These are phyloP conservation scores for Pterois miles DNA, from an alignment of 2,797 vertebrate species.

Conservation along the genomic window DNA sequence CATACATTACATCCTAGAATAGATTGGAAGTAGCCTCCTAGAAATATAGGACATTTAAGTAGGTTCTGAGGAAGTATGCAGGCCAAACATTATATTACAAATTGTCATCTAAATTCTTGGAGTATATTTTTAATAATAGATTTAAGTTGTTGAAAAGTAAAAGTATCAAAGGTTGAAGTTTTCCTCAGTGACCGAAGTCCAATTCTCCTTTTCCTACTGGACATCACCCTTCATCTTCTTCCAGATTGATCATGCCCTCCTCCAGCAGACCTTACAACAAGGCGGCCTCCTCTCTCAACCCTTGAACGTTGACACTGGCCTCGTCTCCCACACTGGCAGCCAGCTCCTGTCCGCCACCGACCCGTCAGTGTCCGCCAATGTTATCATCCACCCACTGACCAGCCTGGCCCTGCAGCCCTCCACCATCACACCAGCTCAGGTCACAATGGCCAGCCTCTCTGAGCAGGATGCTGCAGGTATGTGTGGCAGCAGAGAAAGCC, in stretches of 20 bases:
- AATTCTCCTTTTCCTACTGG: not conserved
- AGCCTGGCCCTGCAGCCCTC: conserved; percentile 91
- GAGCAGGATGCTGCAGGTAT: conserved; percentile 90
- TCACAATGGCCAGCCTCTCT: conserved; percentile 87
- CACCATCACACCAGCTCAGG: conserved; percentile 84
- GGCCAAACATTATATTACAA: not conserved
- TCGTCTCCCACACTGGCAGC: conserved; percentile 80
- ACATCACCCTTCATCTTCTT: not conserved
- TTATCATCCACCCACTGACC: conserved; percentile 94
- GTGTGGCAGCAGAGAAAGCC: not conserved
- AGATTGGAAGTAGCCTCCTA: not conserved
- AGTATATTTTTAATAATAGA: not conserved
- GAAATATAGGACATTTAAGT: not conserved
- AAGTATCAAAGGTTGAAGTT: not conserved
- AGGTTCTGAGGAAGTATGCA: not conserved
- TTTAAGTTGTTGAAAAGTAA: not conserved
- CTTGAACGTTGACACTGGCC: conserved; percentile 84
- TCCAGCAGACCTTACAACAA: conserved; percentile 96
- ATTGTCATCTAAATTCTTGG: not conserved
- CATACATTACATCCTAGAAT: not conserved
- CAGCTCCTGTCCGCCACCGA: conserved; percentile 86
- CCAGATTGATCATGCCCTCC: conserved; percentile 93
- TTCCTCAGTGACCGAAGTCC: not conserved
- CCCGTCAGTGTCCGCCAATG: conserved; percentile 86
- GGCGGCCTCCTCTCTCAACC: conserved; percentile 90